Evolutionary conservation across 2,113 vertebrate genomes (phyloP).

Genomic region (Sander lucioperca): DNA sequence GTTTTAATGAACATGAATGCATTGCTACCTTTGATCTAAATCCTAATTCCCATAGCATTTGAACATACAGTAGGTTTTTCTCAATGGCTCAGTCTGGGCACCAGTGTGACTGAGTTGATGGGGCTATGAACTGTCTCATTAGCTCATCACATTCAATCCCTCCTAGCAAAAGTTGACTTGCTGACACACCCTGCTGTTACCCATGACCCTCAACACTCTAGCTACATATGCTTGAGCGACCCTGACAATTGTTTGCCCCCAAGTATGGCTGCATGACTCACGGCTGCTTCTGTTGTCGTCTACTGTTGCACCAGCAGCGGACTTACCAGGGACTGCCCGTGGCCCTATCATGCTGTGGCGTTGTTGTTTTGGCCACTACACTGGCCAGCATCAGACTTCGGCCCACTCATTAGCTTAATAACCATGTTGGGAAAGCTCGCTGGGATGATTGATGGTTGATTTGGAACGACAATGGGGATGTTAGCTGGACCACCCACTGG

Average conservation of each 20-base stretch:
- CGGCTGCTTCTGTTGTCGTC: not conserved
- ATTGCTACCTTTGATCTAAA: not conserved
- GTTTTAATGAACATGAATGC: not conserved
- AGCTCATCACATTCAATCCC: slow-evolving; percentile 30
- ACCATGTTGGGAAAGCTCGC: slow-evolving; percentile 5
- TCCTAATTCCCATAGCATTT: not conserved
- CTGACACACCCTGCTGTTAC: slow-evolving; percentile 28
- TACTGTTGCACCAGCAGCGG: slow-evolving; percentile 9
- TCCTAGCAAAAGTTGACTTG: slow-evolving; percentile 24
- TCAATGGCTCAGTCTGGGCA: not conserved
- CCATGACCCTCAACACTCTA: slow-evolving; percentile 2
- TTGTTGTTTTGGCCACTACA: slow-evolving; percentile 17
- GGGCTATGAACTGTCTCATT: slow-evolving; percentile 15
- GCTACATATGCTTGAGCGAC: slow-evolving; percentile 44
- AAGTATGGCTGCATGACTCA: slow-evolving; percentile 38
- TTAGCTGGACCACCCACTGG: slow-evolving; percentile 5
- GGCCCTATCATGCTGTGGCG: not conserved
- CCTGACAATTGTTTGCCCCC: not conserved
- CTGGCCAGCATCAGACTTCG: slow-evolving; percentile 21
- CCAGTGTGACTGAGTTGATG: not conserved
- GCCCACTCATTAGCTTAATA: slow-evolving; percentile 30
- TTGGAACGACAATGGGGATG: slow-evolving; percentile 4
- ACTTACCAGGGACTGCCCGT: slow-evolving; percentile 13
- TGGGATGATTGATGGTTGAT: not conserved
- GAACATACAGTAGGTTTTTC: not conserved